Conservation (phyloP, 2,113 vertebrate species). For the Python bivittatus region DNA sequence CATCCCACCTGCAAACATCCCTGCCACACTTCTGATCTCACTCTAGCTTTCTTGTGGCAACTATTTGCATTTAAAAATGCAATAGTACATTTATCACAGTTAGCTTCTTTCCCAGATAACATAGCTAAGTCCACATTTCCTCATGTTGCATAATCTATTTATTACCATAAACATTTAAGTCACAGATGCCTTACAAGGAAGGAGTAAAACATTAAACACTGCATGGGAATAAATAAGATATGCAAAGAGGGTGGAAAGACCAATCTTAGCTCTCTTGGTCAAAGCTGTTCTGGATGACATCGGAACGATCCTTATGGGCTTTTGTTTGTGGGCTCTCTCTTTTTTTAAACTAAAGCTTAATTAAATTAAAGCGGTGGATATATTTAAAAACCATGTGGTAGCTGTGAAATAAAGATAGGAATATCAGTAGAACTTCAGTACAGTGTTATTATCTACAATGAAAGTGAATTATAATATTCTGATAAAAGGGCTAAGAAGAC, state of each 20-base stretch:
- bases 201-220: background rate
- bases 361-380: background rate
- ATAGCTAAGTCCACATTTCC: background rate
- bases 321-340: background rate
- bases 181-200: background rate
- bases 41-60: background rate
- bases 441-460: background rate
- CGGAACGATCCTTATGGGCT: background rate
- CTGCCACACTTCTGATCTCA: too few relatives aligned
- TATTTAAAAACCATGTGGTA: background rate
- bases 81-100: background rate
- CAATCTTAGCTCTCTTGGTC: background rate
- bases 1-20: background rate
- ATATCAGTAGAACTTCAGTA: background rate
- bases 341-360: constrained; percentile 30
- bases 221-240: background rate
- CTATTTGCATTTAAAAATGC: background rate
- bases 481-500: background rate
- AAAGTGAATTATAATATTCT: background rate
- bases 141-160: background rate
- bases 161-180: background rate
- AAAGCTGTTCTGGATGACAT: background rate
- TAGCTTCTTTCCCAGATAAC: background rate
- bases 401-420: background rate
- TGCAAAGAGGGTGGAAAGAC: background rate